phyloP scores from a whole-genome alignment of 2,797 vertebrate species.

The Neomorphus geoffroyi region DNA sequence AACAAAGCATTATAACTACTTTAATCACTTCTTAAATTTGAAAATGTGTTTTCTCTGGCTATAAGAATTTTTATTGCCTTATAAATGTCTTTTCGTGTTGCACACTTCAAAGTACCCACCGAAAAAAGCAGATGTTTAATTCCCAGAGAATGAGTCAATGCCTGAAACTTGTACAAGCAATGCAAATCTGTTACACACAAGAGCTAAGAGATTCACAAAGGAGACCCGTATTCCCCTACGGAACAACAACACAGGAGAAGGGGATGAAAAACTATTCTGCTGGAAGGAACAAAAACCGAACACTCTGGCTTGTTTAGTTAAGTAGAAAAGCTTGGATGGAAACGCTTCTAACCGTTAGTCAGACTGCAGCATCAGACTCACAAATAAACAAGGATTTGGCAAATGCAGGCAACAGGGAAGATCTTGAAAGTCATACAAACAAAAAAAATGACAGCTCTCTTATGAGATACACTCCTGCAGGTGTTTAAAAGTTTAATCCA shows the following conservation, averaged over 20 bases:
- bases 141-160: background rate
- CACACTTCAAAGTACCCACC: background rate
- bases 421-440: background rate
- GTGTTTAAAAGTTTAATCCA: background rate
- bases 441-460: background rate
- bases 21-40: background rate
- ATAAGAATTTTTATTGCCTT: background rate
- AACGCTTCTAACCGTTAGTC: background rate
- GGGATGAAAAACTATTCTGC: background rate
- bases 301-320: background rate
- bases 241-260: background rate
- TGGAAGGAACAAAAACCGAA: background rate
- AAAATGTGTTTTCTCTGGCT: background rate
- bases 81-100: rapidly evolving
- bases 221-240: rapidly evolving
- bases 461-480: background rate
- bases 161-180: background rate
- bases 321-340: background rate
- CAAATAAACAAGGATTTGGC: background rate
- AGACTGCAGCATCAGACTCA: background rate
- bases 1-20: background rate
- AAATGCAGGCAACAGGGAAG: background rate
- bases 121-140: background rate
- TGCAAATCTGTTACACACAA: rapidly evolving
- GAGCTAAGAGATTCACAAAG: background rate